Conservation (phyloP, 2,113 vertebrate genomes). For the Pterocles orientalis region DNA sequence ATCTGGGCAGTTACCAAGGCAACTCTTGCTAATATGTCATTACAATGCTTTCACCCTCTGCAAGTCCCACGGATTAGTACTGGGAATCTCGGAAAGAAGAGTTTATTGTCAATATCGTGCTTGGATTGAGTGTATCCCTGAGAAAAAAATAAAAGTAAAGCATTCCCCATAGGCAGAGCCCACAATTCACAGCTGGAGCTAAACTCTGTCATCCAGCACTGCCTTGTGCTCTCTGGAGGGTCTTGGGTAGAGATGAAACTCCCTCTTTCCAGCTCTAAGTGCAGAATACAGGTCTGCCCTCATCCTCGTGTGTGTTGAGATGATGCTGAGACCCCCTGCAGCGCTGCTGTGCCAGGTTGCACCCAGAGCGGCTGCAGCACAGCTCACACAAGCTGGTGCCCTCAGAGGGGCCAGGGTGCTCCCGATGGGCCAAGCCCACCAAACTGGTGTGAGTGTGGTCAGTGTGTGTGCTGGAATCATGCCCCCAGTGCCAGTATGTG, state of each 20-base stretch:
- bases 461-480: rapidly evolving
- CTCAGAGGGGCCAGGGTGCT: not conserved
- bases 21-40: constrained; percentile 72
- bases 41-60: constrained; percentile 46
- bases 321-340: not conserved
- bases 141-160: not conserved
- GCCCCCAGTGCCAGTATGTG: not conserved
- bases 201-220: not conserved
- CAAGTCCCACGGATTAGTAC: constrained; percentile 41
- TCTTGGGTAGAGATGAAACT: not conserved
- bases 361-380: not conserved
- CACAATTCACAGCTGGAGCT: not conserved
- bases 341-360: not conserved
- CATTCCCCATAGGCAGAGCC: not conserved
- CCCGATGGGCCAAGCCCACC: not conserved
- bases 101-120: constrained; percentile 51
- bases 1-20: constrained; percentile 73
- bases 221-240: not conserved
- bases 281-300: not conserved
- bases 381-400: no score
- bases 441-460: not conserved
- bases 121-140: constrained; percentile 25
- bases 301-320: not conserved
- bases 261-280: not conserved
- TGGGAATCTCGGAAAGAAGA: constrained; percentile 63